These are phyloP conservation scores for Acestrorhynchus altus DNA, from an alignment of 2,797 vertebrate genomes.

Conservation along the genomic window DNA sequence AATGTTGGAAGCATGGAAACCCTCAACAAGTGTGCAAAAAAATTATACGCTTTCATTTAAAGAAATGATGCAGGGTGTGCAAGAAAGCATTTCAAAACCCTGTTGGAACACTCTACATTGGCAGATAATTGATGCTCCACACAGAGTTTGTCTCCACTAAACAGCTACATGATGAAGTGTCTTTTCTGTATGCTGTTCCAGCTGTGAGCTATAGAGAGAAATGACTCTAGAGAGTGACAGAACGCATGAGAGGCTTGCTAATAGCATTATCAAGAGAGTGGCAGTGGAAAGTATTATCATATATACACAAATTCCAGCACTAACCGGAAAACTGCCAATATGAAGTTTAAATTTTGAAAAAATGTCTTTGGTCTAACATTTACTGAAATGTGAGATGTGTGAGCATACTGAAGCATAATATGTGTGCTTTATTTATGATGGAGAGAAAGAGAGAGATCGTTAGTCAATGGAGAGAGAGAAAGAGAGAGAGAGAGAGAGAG, in stretches of 20 bases:
- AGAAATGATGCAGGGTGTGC: neutral
- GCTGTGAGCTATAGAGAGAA: constrained; percentile 28
- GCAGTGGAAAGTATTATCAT: constrained; percentile 1
- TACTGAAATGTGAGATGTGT: neutral
- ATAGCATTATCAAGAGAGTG: neutral
- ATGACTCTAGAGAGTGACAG: constrained; percentile 19
- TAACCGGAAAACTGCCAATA: neutral
- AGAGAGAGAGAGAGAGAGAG: neutral
- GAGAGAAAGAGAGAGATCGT: neutral
- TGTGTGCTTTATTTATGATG: neutral
- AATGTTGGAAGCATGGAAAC: neutral
- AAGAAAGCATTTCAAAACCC: neutral
- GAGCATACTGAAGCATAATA: neutral
- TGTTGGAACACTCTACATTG: neutral
- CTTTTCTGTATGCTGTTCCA: constrained; percentile 21
- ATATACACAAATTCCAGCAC: neutral
- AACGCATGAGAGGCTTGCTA: constrained; percentile 13
- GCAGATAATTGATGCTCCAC: constrained; percentile 32
- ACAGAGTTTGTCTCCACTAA: neutral
- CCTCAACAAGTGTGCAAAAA: neutral
- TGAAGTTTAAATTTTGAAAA: neutral
- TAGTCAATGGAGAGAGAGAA: neutral
- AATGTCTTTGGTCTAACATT: neutral
- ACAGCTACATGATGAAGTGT: constrained; percentile 25
- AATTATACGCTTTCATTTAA: neutral